Percentiles rank a stretch among this genome's conserved stretches.
These are phyloP conservation scores for Atherix ibis DNA, from an alignment of 2,888 invertebrate genomes.

Conservation along the genomic window DNA sequence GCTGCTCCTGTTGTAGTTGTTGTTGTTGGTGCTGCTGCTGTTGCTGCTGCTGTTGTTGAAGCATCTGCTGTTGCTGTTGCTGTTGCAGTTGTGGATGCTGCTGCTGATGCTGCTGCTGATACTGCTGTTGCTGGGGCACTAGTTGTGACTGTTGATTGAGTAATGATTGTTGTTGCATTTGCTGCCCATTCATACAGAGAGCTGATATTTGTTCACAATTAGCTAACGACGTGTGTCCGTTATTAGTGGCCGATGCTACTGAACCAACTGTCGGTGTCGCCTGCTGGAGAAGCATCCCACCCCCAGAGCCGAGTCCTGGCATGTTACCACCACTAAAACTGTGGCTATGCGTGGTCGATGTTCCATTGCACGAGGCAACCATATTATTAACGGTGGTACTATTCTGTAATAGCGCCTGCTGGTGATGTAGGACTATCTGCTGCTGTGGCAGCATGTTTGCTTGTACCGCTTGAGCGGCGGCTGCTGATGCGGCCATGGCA, in stretches of 20 bases:
- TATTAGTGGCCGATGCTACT: slow-evolving; percentile 18
- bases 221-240: slow-evolving; percentile 19
- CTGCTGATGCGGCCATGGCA: slow-evolving; percentile 16
- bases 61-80: slow-evolving; percentile 15
- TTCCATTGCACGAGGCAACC: slow-evolving; percentile 19
- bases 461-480: slow-evolving; percentile 12
- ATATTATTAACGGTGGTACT: slow-evolving; percentile 11
- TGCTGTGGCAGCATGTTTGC: slow-evolving; percentile 16
- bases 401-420: slow-evolving; percentile 11
- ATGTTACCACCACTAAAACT: slow-evolving; percentile 3
- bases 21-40: slow-evolving; percentile 15
- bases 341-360: slow-evolving; percentile 19
- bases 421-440: slow-evolving; percentile 21
- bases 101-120: slow-evolving; percentile 13
- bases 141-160: slow-evolving; percentile 18
- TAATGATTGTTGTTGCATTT: slow-evolving; percentile 10
- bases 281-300: slow-evolving; percentile 8
- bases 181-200: slow-evolving; percentile 14
- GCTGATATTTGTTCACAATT: slow-evolving; percentile 17
- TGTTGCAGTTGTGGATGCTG: no score
- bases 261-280: no score
- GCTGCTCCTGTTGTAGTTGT: slow-evolving; percentile 13
- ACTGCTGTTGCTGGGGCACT: slow-evolving; percentile 20
- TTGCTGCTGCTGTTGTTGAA: slow-evolving; percentile 22
- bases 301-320: slow-evolving; percentile 3